Conservation (phyloP, 2,113 vertebrate species). For the Anoura caudifer region DNA sequence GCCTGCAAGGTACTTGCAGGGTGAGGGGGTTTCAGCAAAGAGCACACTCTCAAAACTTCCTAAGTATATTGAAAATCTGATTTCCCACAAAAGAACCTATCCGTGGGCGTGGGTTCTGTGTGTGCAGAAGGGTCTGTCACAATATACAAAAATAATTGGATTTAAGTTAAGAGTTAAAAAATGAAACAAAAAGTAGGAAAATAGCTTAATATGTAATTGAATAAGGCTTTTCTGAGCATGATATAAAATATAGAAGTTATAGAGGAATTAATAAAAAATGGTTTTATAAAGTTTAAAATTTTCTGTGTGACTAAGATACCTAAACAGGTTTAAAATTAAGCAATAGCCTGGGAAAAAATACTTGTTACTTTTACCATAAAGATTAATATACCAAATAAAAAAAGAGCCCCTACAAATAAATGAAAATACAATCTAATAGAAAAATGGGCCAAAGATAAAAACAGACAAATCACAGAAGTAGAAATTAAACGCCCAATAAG, state of each 20-base stretch:
- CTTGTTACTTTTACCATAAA: not conserved
- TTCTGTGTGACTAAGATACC: not conserved
- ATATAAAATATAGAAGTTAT: not conserved
- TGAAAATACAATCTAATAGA: not conserved
- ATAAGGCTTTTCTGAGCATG: not conserved
- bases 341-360: not conserved
- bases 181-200: not conserved
- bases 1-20: too few relatives aligned
- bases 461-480: not conserved
- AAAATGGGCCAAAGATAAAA: conserved; percentile 3
- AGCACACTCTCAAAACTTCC: too few relatives aligned
- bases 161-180: not conserved
- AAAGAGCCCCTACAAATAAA: not conserved
- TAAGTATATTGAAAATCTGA: too few relatives aligned
- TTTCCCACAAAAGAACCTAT: too few relatives aligned
- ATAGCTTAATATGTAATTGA: not conserved
- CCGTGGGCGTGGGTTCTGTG: too few relatives aligned
- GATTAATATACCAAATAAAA: not conserved
- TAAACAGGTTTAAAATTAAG: not conserved
- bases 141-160: not conserved
- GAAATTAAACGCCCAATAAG: conserved; percentile 1
- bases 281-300: conserved; percentile 9
- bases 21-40: too few relatives aligned
- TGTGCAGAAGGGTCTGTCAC: too few relatives aligned
- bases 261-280: not conserved